These are phyloP conservation scores for Pelosia muscerda DNA, from an alignment of 2,888 invertebrate genomes.

Conservation along the genomic window DNA sequence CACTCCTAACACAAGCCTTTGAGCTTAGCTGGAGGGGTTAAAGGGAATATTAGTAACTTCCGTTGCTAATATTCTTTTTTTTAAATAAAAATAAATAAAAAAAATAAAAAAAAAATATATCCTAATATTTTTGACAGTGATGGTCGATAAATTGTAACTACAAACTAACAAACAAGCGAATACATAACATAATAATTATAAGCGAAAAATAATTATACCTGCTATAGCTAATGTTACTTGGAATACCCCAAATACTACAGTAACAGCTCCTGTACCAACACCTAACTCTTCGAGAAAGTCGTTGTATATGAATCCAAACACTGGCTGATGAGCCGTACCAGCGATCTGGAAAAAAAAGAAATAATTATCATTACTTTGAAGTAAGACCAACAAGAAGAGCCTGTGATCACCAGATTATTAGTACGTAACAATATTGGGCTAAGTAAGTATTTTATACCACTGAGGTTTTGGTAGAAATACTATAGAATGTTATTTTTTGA, in stretches of 20 bases:
- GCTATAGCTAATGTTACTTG: constrained; percentile 86
- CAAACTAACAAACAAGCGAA: too few relatives aligned
- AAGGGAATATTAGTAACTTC: too few relatives aligned
- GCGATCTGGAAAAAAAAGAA: constrained; percentile 77
- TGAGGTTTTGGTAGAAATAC: too few relatives aligned
- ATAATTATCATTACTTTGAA: not conserved
- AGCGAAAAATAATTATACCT: constrained; percentile 66
- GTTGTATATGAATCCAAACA: constrained; percentile 87
- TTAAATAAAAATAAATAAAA: too few relatives aligned
- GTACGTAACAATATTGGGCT: not conserved
- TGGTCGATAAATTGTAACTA: too few relatives aligned
- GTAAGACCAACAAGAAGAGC: not conserved
- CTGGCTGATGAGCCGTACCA: constrained; percentile 85
- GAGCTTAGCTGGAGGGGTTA: too few relatives aligned
- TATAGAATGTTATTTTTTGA: not conserved
- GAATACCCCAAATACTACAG: constrained; percentile 86
- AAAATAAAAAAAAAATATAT: too few relatives aligned
- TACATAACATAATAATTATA: not conserved
- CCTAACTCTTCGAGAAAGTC: constrained; percentile 86
- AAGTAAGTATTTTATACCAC: too few relatives aligned
- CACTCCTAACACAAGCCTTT: too few relatives aligned
- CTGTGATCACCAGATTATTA: not conserved
- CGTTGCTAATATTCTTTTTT: too few relatives aligned
- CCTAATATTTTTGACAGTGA: too few relatives aligned
- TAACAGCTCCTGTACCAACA: constrained; percentile 86